Evolutionary conservation across 2,797 vertebrate species (phyloP), one percentile per base, ranked within the genome.

Genomic region (Pagetopsis macropterus): DNA sequence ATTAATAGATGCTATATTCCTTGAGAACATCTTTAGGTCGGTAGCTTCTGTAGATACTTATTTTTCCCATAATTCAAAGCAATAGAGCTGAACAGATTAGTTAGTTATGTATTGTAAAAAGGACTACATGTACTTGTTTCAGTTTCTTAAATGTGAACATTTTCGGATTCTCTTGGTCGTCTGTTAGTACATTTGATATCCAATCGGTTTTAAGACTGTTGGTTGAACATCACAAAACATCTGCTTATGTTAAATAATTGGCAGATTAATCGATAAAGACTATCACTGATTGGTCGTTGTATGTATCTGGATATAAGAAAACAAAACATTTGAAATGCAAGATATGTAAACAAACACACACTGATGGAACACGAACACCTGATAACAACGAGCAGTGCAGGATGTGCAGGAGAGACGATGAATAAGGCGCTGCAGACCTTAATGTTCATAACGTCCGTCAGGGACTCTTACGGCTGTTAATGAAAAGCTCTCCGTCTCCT

Each of bases 401-500:
- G 46, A 4, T n/a, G 21, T 54, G 9, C n/a, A 40, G 54, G 4
- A 43, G 16, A 49, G 13, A 4, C 60, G 4, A 5, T 65, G 55
- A 63, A 68, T 43, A 2, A 54, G 46, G 21, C 37, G 72, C 72
- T 27, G 0, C 44, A 10, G 51, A 46, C 61, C 23, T 23, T 76
- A 3, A n/a, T 63, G 46, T 68, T 40, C 64, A 23, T 23, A 23
- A 23, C 7, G 31, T 62, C 45, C 50, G n/a, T 70, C 57, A 52
- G 63, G 71, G 76, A 79, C 56, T 65, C 56, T 61, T 41, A 27
- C 44, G 73, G 77, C 83, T 10, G 75, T 50, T 83, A 70, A 84
- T 89, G 76, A 84, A 81, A 79, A 69, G 71, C 69, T 72, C 76
- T 45, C 3, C 6, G 59, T 77, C 81, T 64, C 55, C 66, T 81